phyloP scores from a whole-genome alignment of 2,797 vertebrate genomes.

The Sebastes kiyomatsui region DNA sequence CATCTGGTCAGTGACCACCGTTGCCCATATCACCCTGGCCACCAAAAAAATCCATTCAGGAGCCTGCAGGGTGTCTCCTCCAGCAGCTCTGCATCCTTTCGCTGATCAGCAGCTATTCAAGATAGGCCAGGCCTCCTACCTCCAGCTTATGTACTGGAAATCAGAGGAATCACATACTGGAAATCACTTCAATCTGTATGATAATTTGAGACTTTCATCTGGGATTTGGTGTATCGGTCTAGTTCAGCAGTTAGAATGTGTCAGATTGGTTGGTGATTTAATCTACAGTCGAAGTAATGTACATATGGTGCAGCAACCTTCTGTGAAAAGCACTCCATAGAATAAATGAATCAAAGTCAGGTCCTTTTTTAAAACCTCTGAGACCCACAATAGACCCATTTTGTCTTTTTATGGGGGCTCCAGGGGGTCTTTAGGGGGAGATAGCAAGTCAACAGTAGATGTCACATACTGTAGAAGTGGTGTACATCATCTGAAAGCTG shows the following conservation, averaged over 20 bases:
- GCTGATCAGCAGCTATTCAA: slow-evolving; percentile 62
- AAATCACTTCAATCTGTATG: slow-evolving; percentile 73
- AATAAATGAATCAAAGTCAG: slow-evolving; percentile 3
- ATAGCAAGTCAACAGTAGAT: not conserved
- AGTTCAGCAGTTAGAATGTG: slow-evolving; percentile 30
- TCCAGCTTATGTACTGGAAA: slow-evolving; percentile 54
- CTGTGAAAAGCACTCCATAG: slow-evolving; percentile 15
- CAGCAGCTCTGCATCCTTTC: slow-evolving; percentile 33
- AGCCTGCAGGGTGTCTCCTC: slow-evolving; percentile 39
- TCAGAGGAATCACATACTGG: slow-evolving; percentile 53
- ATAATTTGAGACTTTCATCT: slow-evolving; percentile 56
- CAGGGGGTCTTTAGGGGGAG: no score
- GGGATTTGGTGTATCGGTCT: slow-evolving; percentile 41
- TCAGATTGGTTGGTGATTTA: slow-evolving; percentile 37
- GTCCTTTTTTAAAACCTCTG: not conserved
- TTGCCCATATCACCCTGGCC: not conserved
- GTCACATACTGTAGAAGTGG: not conserved
- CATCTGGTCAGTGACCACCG: slow-evolving; percentile 69
- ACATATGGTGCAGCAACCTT: not conserved
- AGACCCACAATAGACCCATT: no score
- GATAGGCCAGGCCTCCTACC: slow-evolving; percentile 44
- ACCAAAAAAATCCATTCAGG: slow-evolving; percentile 31
- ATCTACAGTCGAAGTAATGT: slow-evolving; percentile 30
- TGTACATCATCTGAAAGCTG: not conserved
- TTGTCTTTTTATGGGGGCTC: no score